Evolutionary conservation across 2,797 vertebrate species (phyloP).

Genomic region (Pipistrellus pipistrellus): DNA sequence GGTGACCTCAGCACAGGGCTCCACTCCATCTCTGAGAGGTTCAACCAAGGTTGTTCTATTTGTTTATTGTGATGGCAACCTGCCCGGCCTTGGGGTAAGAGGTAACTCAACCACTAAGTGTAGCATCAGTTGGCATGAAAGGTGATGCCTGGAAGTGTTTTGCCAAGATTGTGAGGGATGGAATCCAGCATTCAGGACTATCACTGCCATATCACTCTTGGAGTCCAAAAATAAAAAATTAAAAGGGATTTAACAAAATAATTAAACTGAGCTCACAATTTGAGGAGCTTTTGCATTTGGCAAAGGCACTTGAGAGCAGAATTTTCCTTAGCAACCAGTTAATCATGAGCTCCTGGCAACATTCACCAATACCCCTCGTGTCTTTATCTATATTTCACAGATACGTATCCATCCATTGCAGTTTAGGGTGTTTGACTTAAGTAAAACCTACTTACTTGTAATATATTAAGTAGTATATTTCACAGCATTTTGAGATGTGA

Average conservation of each 20-base stretch:
- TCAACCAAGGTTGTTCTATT: not conserved
- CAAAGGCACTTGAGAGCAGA: slow-evolving; percentile 64
- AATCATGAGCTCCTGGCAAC: slow-evolving; percentile 31
- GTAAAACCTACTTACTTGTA: not conserved
- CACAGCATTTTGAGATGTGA: slow-evolving; percentile 65
- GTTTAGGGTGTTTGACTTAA: not conserved
- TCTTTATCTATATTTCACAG: not conserved
- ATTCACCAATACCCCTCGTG: not conserved
- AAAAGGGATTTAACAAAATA: slow-evolving; percentile 79
- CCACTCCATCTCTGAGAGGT: not conserved
- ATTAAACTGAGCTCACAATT: slow-evolving; percentile 74
- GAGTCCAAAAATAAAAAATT: slow-evolving; percentile 72
- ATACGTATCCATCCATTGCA: not conserved
- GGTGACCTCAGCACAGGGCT: not conserved
- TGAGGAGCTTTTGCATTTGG: slow-evolving; percentile 65
- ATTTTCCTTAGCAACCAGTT: slow-evolving; percentile 68
- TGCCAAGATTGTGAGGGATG: slow-evolving; percentile 54
- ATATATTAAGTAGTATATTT: slow-evolving; percentile 4
- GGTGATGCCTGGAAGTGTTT: not conserved
- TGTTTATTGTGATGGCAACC: not conserved
- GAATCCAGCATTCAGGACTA: slow-evolving; percentile 60
- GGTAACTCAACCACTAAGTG: not conserved
- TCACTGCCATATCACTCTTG: slow-evolving; percentile 33
- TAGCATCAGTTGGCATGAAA: slow-evolving; percentile 50
- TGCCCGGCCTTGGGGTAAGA: not conserved